Percentiles rank a stretch among this genome's conserved stretches.
These are phyloP conservation scores for Brachionus sp. DNA, from an alignment of 1,140 invertebrate species.

Conservation along the genomic window DNA sequence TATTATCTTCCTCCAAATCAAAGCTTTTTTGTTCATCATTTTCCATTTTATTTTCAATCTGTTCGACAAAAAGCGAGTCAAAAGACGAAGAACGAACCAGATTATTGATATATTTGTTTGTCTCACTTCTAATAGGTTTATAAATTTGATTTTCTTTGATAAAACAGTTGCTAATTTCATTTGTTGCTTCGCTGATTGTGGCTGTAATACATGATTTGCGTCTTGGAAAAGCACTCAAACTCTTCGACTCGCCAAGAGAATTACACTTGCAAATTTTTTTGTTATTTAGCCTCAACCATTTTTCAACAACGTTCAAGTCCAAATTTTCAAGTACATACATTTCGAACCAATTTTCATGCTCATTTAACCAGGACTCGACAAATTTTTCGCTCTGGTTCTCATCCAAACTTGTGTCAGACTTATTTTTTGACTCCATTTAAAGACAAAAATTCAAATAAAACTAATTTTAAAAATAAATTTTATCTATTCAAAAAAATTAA, in stretches of 20 bases:
- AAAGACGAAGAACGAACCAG: background rate
- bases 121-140: background rate
- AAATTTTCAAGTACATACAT: constrained; percentile 6
- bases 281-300: background rate
- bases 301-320: background rate
- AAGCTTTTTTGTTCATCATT: background rate
- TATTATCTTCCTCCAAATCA: background rate
- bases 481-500: background rate
- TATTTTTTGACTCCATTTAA: background rate
- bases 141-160: background rate
- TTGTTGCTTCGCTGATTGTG: background rate
- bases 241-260: background rate
- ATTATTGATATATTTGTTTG: background rate
- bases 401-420: background rate
- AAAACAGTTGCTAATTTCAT: background rate
- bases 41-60: background rate
- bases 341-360: background rate
- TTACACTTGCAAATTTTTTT: constrained; percentile 12
- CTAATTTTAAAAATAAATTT: background rate
- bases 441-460: background rate
- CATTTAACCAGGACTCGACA: background rate
- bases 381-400: background rate
- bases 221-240: background rate
- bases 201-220: background rate
- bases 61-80: background rate